Evolutionary conservation across 2,113 vertebrate species (phyloP).

Genomic region (Indicator indicator): DNA sequence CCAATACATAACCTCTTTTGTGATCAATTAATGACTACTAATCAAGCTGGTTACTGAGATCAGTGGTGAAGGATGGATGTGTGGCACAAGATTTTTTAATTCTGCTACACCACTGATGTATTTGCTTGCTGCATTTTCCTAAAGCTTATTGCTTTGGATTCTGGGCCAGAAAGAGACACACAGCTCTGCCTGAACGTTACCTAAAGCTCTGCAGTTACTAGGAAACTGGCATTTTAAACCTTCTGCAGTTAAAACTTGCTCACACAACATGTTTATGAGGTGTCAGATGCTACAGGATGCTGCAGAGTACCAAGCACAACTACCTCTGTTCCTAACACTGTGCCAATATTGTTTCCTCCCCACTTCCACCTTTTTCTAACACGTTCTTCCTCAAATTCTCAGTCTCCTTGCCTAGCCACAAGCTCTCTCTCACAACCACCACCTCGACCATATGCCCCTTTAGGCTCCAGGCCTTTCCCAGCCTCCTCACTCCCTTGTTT

Average conservation of each 20-base stretch:
- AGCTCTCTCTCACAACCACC: background rate
- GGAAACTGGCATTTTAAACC: background rate
- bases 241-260: conserved; percentile 20
- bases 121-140: background rate
- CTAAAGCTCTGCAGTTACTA: conserved; percentile 24
- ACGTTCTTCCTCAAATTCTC: background rate
- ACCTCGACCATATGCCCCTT: background rate
- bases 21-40: background rate
- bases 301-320: background rate
- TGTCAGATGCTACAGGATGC: background rate
- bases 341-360: background rate
- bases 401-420: background rate
- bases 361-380: background rate
- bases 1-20: background rate
- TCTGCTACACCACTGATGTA: background rate
- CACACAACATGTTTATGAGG: conserved; percentile 25
- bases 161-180: background rate
- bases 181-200: background rate
- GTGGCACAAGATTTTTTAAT: background rate
- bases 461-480: background rate
- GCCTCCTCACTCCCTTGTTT: rapidly evolving
- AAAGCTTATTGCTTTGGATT: background rate
- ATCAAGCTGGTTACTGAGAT: background rate
- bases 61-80: background rate
- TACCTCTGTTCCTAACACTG: background rate